These are phyloP conservation scores for Megalops atlanticus DNA, from an alignment of 2,113 vertebrate genomes.

Conservation along the genomic window DNA sequence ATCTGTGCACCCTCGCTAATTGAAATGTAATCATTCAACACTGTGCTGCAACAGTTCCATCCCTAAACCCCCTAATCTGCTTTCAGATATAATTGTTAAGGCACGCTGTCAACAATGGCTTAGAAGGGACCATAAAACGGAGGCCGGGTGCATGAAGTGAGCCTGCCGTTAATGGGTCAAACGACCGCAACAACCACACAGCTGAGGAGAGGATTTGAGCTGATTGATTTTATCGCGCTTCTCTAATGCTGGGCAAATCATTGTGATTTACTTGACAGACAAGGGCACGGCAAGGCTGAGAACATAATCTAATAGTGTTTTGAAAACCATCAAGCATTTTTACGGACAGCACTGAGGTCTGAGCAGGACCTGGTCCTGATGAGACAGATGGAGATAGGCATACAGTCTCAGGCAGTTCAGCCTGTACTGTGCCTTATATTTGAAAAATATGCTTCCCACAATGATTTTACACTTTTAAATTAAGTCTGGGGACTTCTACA, in stretches of 20 bases:
- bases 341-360: no score
- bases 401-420: no score
- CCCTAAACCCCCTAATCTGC: conserved; percentile 22
- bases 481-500: neutral
- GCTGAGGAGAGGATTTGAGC: neutral
- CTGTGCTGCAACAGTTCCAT: neutral
- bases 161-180: neutral
- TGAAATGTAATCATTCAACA: conserved; percentile 21
- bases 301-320: no score
- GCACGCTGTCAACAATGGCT: conserved; percentile 23
- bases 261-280: neutral
- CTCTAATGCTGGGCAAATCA: neutral
- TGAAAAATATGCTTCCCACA: no score
- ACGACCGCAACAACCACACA: neutral
- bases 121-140: conserved; percentile 13
- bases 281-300: no score
- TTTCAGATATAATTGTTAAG: conserved; percentile 28
- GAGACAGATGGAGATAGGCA: no score
- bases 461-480: no score
- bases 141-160: neutral
- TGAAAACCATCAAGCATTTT: no score
- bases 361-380: no score
- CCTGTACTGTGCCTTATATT: no score
- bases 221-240: neutral
- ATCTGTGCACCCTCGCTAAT: conserved; percentile 23